Evolutionary conservation across 2,113 vertebrate species (phyloP), one percentile per base, ranked within the genome.

Genomic region (Recurvirostra avosetta): DNA sequence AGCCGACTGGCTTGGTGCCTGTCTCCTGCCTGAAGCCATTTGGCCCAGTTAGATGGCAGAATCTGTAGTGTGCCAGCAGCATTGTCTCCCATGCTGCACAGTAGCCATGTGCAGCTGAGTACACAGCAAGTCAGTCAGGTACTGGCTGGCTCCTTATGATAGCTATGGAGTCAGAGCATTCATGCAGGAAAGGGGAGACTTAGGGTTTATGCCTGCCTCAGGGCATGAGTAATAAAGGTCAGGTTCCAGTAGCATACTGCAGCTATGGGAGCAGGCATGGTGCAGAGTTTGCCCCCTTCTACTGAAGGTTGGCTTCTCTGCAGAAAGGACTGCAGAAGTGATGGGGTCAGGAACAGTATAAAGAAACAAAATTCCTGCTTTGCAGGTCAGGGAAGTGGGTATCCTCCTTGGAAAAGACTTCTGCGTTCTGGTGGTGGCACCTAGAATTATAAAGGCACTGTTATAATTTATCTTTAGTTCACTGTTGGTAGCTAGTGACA

Each of bases 191-290:
- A 77, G 45, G 22, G 45, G 22, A 56, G 13, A 17, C 20, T 65
- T 23, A 23, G 25, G 36, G 16, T 8, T 30, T 76, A 25, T 0
- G 3, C 4, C 3, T 95, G 41, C 49, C 36, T 66, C 15, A 19
- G 25, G 4, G 5, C 47, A 11, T 50, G 32, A 73, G 72, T 58
- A 65, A 16, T 8, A 65, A 77, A 75, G 26, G 36, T 68, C 49
- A 34, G 13, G 65, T 58, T 89, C 55, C 55, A 38, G 25, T 34
- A 55, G 61, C 34, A 26, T 73, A 41, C 30, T 88, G 45, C 47
- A 62, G 0, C 9, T 45, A 0, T 22, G 9, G 34, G 30, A 8
- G 12, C 26, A 55, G n/a, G n/a, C 17, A 15, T 40, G 22, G 32
- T 50, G 56, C 58, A 49, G 47, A 29, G 50, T 61, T 85, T 85